Percentiles rank a stretch among this genome's conserved stretches.
Evolutionary conservation across 2,797 vertebrate species (phyloP).

Genomic region (Melanotaenia boesemani): DNA sequence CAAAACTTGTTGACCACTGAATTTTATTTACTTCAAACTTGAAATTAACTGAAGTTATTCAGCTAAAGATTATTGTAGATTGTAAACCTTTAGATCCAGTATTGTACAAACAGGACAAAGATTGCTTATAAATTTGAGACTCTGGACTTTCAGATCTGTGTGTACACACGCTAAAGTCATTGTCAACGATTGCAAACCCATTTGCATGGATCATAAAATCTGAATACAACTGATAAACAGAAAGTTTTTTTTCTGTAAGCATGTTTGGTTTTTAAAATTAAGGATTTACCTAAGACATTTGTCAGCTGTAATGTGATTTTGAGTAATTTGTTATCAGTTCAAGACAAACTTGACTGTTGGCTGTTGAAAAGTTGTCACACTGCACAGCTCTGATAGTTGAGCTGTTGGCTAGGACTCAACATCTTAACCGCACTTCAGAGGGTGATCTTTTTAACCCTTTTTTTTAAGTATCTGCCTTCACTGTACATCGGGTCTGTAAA

Average conservation of each 20-base stretch:
- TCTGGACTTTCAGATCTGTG: not conserved
- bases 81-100: not conserved
- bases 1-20: not conserved
- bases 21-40: not conserved
- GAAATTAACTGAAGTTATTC: too few species aligned
- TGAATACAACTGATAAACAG: not conserved
- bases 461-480: too few species aligned
- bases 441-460: too few species aligned
- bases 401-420: not conserved
- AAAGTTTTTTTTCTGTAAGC: not conserved
- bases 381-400: not conserved
- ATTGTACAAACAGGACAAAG: not conserved
- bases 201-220: not conserved
- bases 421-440: too few species aligned
- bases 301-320: not conserved
- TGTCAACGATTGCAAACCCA: not conserved
- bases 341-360: not conserved
- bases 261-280: not conserved
- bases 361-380: not conserved
- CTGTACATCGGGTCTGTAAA: too few species aligned
- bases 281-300: not conserved
- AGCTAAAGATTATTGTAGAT: too few species aligned
- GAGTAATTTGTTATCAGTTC: not conserved
- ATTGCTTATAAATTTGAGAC: not conserved
- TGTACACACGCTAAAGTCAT: not conserved